Base-by-base conservation (phyloP, 2,113 vertebrate species). In the Scatophagus argus region DNA sequence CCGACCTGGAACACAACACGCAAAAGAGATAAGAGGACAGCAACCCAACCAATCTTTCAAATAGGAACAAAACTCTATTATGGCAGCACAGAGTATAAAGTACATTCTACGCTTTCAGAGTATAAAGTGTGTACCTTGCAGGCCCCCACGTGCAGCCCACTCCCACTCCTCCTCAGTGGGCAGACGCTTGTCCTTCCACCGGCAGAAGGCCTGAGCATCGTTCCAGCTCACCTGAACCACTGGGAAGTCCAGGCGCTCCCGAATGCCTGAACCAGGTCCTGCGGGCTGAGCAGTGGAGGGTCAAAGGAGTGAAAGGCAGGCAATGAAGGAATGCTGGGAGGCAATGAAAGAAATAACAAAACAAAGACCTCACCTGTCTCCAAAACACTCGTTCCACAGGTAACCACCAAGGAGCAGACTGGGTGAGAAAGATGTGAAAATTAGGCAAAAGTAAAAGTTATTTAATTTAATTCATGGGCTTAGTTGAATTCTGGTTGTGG, bases 151-250 rank as follows among this genome's bases (percentile, higher is more conserved):
- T 61, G 96, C 97, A 58, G 98, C 98, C 78, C 96, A 97, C 87
- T 99, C 98, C 97, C 98, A 99, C 87, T 99, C 97, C 52, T 97
- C 96, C 74, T 99, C 98, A 0, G 88, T 93, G 0, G 95, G 98
- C 29, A 99, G 94, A 71, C 96, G 93, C 84, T 95, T 96, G 72
- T 94, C 93, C 36, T 78, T 95, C 98, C 97, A 99, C 6, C 66
- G 64, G 46, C 98, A 99, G 88, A 95, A 99, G 0, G 95, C 95
- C 70, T 11, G 91, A 0, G 97, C 98, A 0, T 99, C 98, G 0
- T 96, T 98, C 98, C 97, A 99, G 94, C 98, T 99, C 83, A 98
- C 96, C 0, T 99, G 98, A 63, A 99, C 94, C 92, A 99, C 98
- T 0, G 98, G 98, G 64, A 91, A 92, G 74, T 96, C 94, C 89